Conservation (phyloP, 2,797 vertebrate species). For the Pangasius macronema region DNA sequence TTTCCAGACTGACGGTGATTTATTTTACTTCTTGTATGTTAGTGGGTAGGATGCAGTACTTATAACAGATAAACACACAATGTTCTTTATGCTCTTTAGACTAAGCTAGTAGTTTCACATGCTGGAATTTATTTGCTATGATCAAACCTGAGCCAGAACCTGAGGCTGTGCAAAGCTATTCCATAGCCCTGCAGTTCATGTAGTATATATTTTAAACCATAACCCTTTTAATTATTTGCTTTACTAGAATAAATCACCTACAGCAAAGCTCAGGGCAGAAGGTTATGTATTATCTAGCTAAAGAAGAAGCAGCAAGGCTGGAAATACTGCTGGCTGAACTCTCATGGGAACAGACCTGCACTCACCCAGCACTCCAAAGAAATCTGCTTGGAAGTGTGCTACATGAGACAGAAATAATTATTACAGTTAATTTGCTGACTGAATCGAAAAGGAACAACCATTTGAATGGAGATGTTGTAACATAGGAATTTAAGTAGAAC, state of each 20-base stretch:
- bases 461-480: not conserved
- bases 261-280: not conserved
- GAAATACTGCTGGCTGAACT: constrained; percentile 38
- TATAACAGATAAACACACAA: not conserved
- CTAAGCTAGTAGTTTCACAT: not conserved
- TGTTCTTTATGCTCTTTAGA: not conserved
- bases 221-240: not conserved
- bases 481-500: not conserved
- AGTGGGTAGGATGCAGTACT: not conserved
- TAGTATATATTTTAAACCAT: not conserved
- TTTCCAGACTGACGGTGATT: not conserved
- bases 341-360: constrained; percentile 1
- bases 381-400: not conserved
- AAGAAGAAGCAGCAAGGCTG: not conserved
- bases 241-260: not conserved
- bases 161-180: not conserved
- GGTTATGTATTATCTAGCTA: constrained; percentile 26
- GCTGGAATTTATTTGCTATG: not conserved
- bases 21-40: not conserved
- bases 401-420: not conserved
- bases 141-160: not conserved
- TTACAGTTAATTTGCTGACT: not conserved
- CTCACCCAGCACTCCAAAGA: not conserved
- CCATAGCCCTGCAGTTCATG: not conserved
- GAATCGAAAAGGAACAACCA: not conserved